A percentile compares a stretch with the other conserved stretches of the same genome.
These are phyloP conservation scores for Corythornis vintsioides DNA, from an alignment of 2,113 vertebrate species.

Conservation along the genomic window DNA sequence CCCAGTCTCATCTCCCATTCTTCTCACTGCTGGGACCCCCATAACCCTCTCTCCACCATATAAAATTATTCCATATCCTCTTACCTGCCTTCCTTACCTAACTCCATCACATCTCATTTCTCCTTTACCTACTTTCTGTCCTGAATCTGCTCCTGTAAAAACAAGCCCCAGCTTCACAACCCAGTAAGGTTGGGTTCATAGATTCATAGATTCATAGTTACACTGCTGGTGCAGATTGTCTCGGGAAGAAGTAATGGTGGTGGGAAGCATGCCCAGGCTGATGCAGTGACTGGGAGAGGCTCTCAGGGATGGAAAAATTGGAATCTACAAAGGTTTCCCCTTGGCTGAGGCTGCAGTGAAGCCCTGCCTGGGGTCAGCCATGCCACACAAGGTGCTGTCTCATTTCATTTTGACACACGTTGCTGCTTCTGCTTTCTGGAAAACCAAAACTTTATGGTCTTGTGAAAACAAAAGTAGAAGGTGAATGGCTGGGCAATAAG, in stretches of 20 bases:
- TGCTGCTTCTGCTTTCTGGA: background rate
- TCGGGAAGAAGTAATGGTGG: background rate
- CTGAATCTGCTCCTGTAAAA: background rate
- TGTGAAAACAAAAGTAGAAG: background rate
- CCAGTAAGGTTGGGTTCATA: accelerated
- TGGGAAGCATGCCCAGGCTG: background rate
- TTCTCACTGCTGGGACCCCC: background rate
- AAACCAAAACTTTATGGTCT: background rate
- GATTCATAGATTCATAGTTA: too few relatives aligned
- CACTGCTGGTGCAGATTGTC: background rate
- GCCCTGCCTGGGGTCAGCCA: background rate
- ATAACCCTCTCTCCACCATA: background rate
- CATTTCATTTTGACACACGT: background rate
- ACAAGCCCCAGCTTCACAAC: background rate
- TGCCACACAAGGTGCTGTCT: background rate
- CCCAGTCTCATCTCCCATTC: background rate
- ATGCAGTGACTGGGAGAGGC: background rate
- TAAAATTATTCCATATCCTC: background rate
- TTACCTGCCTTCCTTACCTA: background rate
- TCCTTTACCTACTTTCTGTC: background rate
- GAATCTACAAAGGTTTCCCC: background rate
- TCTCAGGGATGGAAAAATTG: background rate
- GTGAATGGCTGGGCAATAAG: background rate
- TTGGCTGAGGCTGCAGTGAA: background rate
- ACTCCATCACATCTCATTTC: background rate